Base-by-base conservation (phyloP, 2,113 vertebrate species). In the Apistogramma diplotaenia region DNA sequence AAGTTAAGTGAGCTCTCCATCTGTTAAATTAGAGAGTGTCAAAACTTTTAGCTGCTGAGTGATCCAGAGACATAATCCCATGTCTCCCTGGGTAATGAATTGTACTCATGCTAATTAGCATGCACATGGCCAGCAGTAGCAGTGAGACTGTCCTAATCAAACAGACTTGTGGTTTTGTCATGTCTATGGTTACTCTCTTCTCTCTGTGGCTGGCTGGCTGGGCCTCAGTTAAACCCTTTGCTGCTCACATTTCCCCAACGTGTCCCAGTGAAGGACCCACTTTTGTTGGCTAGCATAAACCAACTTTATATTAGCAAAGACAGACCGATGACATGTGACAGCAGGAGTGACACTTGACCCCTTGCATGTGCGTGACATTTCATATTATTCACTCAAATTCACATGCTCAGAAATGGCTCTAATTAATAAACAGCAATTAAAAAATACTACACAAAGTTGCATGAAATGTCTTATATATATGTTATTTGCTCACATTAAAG, bases 1-100 rank as follows among this genome's bases (percentile, higher is more conserved):
- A 93, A 91, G 78, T 91, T 89, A 92, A 92, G 88, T 87, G 86
- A 91, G 89, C 85, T 79, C 84, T 91, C 91, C 84, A 87, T 90
- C 90, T 93, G 90, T 86, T 89, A 91, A 88, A 90, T 92, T 85
- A 90, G 62, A 81, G 70, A 79, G 87, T 93, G 85, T 93, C 92
- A 93, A 90, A 93, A 93, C 89, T 90, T 92, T 91, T 86, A 88
- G 88, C 90, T 84, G 83, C 78, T 70, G 83, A 90, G 74, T 89
- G 89, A 92, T 90, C 85, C 88, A 81, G 85, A 89, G 85, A 88
- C 88, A 84, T 87, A 91, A 91, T 91, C 91, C 89, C 83, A 90
- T 61, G 87, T 91, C 87, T 93, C 84, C 74, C 23, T 85, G 84
- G 83, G 85, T 92, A 91, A 93, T 94, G 88, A 92, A 90, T 87